phyloP scores from a whole-genome alignment of 2,113 vertebrate species.

The Thinocorus orbignyianus region DNA sequence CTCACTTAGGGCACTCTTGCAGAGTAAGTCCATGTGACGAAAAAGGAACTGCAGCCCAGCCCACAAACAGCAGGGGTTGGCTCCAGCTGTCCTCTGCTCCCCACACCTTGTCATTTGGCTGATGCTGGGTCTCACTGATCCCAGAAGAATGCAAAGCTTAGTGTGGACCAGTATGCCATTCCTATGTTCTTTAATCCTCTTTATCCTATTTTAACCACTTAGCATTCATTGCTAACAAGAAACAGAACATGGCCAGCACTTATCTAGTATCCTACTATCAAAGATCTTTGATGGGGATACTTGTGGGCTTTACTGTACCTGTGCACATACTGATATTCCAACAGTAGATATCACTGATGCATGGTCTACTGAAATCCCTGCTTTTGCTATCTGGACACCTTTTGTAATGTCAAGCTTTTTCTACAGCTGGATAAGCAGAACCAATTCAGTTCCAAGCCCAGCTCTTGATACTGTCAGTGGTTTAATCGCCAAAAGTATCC shows the following conservation, averaged over 20 bases:
- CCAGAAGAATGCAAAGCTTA: background rate
- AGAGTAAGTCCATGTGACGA: background rate
- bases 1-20: background rate
- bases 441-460: background rate
- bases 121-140: background rate
- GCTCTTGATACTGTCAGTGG: background rate
- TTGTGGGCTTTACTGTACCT: background rate
- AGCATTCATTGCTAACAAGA: background rate
- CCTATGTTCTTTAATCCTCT: background rate
- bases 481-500: background rate
- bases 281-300: background rate
- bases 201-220: background rate
- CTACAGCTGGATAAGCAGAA: background rate
- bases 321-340: background rate
- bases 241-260: background rate
- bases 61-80: background rate
- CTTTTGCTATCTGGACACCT: background rate
- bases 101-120: background rate
- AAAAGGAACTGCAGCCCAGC: background rate
- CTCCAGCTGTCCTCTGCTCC: fast-evolving
- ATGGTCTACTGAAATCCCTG: background rate
- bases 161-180: background rate
- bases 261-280: background rate
- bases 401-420: background rate
- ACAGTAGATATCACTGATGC: fast-evolving